Conservation (phyloP, 2,888 invertebrate species). For the Athripsodes cinereus region DNA sequence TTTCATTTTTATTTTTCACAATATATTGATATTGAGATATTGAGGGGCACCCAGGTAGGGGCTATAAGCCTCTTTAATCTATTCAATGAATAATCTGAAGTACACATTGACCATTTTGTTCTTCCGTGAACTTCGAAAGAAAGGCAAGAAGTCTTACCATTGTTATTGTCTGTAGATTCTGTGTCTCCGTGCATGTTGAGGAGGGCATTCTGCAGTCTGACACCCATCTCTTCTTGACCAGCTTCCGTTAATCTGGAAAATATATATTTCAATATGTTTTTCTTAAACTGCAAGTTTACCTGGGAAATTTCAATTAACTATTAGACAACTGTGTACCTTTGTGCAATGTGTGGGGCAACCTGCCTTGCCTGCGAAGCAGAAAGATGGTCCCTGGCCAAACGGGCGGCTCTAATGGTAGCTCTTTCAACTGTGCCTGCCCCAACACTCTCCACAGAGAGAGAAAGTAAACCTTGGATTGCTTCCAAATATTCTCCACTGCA, state of each 20-base stretch:
- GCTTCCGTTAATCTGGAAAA: conserved; percentile 24
- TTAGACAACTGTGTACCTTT: too few relatives aligned
- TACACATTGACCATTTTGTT: too few relatives aligned
- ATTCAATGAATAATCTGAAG: too few relatives aligned
- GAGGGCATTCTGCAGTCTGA: conserved; percentile 21
- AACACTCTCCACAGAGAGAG: conserved; percentile 34
- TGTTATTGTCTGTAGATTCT: conserved; percentile 6
- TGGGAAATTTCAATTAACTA: too few relatives aligned
- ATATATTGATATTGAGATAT: too few relatives aligned
- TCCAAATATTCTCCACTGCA: conserved; percentile 44
- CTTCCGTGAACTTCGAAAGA: too few relatives aligned
- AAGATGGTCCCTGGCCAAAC: conserved; percentile 43
- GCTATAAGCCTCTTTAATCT: too few relatives aligned
- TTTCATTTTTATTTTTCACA: background rate
- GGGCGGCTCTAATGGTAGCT: conserved; percentile 43
- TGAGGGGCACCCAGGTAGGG: too few relatives aligned
- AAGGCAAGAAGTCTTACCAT: too few relatives aligned
- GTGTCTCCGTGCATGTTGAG: conserved; percentile 17
- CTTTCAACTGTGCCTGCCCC: conserved; percentile 45
- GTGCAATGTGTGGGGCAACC: conserved; percentile 25
- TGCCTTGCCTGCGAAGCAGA: conserved; percentile 28
- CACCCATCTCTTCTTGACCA: conserved; percentile 25
- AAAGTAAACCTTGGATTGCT: conserved; percentile 40
- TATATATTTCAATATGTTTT: too few relatives aligned
- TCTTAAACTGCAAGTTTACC: too few relatives aligned